A percentile compares a stretch with the other conserved stretches of the same genome.
phyloP scores from a whole-genome alignment of 2,113 vertebrate genomes.

The Tychaedon coryphoeus region DNA sequence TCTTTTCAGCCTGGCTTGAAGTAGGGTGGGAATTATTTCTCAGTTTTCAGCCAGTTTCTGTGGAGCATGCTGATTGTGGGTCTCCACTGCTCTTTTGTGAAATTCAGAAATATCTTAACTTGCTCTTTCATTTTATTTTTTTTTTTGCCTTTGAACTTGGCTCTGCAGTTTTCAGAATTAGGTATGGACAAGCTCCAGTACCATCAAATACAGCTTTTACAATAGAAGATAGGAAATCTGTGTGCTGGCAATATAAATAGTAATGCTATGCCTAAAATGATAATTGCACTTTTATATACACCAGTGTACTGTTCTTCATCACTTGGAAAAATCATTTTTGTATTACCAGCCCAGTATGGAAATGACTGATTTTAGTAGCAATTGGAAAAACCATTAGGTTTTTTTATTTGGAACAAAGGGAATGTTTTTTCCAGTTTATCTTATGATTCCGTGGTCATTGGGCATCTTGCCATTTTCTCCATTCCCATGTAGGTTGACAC shows the following conservation, averaged over 20 bases:
- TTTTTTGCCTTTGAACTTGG: background rate
- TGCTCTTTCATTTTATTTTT: background rate
- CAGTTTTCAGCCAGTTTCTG: background rate
- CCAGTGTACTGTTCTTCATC: background rate
- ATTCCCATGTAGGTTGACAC: background rate
- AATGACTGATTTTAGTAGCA: background rate
- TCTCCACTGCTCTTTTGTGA: background rate
- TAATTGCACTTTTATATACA: background rate
- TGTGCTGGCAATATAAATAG: background rate
- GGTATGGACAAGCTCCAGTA: background rate
- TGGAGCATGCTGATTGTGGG: background rate
- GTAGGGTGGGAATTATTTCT: background rate
- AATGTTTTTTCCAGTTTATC: background rate
- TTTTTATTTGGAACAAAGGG: background rate
- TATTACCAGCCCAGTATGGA: background rate
- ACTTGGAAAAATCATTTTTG: background rate
- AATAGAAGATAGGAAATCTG: background rate
- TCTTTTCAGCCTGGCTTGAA: background rate
- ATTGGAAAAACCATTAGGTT: background rate
- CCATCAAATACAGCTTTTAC: background rate
- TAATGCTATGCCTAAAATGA: background rate
- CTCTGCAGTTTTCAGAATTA: background rate
- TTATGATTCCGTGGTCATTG: background rate
- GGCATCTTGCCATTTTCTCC: background rate
- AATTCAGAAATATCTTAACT: background rate